Evolutionary conservation across 2,888 invertebrate genomes (phyloP).

Genomic region (Sarcophaga subvicina): DNA sequence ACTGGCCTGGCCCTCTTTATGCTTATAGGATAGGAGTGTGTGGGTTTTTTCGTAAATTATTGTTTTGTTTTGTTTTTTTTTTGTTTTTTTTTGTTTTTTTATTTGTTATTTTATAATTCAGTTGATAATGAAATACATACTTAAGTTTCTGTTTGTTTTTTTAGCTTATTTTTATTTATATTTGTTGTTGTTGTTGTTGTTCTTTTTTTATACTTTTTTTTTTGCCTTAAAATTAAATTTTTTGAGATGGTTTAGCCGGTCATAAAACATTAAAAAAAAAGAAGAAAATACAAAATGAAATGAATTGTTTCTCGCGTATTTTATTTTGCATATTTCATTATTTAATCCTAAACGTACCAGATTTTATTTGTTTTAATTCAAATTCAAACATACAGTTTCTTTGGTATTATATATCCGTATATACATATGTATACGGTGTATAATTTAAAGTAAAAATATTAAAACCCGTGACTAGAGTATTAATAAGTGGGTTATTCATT

Average conservation of each 20-base stretch:
- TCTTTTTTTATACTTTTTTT: too few species aligned
- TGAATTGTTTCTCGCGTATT: too few species aligned
- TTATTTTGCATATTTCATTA: too few species aligned
- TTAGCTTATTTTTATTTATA: neutral
- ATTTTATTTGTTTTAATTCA: too few species aligned
- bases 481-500: too few species aligned
- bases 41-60: constrained; percentile 36
- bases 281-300: neutral
- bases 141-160: constrained; percentile 25
- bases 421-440: neutral
- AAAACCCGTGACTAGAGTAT: too few species aligned
- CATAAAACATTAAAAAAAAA: constrained; percentile 9
- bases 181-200: neutral
- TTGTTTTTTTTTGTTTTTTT: too few species aligned
- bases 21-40: neutral
- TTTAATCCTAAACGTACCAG: too few species aligned
- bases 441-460: too few species aligned
- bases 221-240: too few species aligned
- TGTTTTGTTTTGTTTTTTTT: neutral
- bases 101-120: constrained; percentile 3
- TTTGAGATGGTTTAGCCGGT: constrained; percentile 30
- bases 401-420: neutral
- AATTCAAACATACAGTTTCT: too few species aligned
- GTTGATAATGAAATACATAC: constrained; percentile 52
- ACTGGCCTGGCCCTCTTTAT: neutral